Conservation (phyloP, 2,888 invertebrate species). For the Phengaris arion region DNA sequence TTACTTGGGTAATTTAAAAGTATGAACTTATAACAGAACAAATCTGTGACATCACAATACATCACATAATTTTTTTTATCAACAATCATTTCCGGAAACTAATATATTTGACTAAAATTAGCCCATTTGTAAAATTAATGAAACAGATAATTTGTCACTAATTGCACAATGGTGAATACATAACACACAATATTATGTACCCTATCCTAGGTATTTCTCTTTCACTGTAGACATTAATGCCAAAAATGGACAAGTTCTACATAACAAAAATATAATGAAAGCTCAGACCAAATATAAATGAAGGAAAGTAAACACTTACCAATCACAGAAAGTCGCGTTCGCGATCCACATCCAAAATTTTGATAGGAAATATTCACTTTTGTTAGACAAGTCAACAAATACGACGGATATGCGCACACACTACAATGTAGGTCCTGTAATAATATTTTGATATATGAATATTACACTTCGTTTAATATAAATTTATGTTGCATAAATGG, state of each 20-base stretch:
- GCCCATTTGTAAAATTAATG: too few relatives aligned
- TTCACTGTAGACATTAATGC: neutral
- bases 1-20: too few relatives aligned
- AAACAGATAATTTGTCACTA: too few relatives aligned
- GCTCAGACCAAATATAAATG: too few relatives aligned
- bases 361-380: neutral
- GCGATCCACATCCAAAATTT: slow-evolving; percentile 26
- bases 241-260: neutral
- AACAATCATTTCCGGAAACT: too few relatives aligned
- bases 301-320: slow-evolving; percentile 19
- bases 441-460: neutral
- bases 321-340: slow-evolving; percentile 14
- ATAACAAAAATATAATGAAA: neutral
- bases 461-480: too few relatives aligned
- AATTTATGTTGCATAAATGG: neutral
- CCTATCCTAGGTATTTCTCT: neutral
- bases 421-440: neutral
- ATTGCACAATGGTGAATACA: too few relatives aligned
- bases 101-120: too few relatives aligned
- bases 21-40: too few relatives aligned
- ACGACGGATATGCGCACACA: neutral
- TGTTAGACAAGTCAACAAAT: slow-evolving; percentile 19
- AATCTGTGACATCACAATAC: too few relatives aligned
- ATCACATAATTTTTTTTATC: too few relatives aligned
- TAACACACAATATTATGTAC: neutral